Evolutionary conservation across 1,140 invertebrate species (phyloP).

Genomic region (Saxidomus purpurata): DNA sequence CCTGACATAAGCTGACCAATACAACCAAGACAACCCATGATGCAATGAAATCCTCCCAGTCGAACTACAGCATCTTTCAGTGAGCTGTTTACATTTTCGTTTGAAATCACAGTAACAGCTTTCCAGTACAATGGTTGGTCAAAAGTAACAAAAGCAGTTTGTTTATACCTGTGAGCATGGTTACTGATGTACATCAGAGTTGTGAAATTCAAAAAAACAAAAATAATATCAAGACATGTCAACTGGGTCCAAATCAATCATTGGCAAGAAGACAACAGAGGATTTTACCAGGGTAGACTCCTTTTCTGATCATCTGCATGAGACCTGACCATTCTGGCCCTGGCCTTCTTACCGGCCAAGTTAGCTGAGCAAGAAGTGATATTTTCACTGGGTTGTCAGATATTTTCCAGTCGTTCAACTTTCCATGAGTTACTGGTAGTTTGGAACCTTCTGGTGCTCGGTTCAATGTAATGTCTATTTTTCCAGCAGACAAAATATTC

Average conservation of each 20-base stretch:
- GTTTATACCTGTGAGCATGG: background rate
- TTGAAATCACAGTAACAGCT: background rate
- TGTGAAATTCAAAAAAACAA: no score
- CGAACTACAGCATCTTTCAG: conserved; percentile 38
- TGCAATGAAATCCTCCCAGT: conserved; percentile 67
- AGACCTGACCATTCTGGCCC: conserved; percentile 42
- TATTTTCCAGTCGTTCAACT: background rate
- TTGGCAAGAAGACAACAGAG: conserved; percentile 70
- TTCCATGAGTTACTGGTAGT: no score
- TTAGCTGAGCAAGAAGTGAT: background rate
- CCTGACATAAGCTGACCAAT: conserved; percentile 64
- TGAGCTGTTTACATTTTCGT: background rate
- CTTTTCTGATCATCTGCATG: conserved; percentile 59
- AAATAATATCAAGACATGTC: background rate
- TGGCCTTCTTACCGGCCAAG: background rate
- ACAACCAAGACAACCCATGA: conserved; percentile 71
- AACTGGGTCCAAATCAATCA: conserved; percentile 60
- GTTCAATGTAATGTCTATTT: background rate
- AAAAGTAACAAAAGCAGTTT: background rate
- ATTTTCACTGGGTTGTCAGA: background rate
- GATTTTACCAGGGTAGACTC: background rate
- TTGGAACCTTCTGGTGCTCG: background rate
- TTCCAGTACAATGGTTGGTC: conserved; percentile 2
- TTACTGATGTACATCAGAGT: conserved; percentile 70
- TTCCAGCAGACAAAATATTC: background rate